phyloP scores from a whole-genome alignment of 2,888 invertebrate species.

The Gerris lacustris region DNA sequence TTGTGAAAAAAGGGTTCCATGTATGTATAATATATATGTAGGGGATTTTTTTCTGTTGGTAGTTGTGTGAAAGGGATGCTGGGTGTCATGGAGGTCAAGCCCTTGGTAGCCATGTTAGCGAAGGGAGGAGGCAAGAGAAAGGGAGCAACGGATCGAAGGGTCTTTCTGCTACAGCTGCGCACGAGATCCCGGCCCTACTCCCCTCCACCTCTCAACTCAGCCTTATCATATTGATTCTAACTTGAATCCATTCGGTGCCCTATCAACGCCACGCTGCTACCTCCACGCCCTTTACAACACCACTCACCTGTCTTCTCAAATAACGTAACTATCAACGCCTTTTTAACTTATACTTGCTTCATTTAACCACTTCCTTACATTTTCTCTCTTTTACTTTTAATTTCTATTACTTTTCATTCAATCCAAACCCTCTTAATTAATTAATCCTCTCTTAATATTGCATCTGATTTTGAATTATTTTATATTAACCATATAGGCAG shows the following conservation, averaged over 20 bases:
- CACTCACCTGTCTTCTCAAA: not conserved
- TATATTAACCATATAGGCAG: too few relatives aligned
- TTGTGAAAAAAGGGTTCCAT: too few relatives aligned
- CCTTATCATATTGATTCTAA: slow-evolving; percentile 3
- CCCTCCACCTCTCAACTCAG: not conserved
- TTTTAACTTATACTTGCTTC: not conserved
- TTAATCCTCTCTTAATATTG: too few relatives aligned
- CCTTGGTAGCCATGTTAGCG: not conserved
- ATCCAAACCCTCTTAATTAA: too few relatives aligned
- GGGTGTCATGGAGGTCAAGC: not conserved
- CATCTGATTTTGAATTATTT: too few relatives aligned
- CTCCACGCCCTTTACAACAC: not conserved
- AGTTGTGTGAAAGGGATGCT: not conserved
- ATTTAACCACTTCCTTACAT: not conserved
- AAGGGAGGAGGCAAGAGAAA: not conserved
- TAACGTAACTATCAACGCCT: slow-evolving; percentile 5
- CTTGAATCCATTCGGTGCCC: not conserved
- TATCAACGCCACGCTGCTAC: not conserved
- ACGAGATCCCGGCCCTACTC: not conserved
- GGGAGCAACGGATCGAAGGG: not conserved
- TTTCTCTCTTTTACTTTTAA: not conserved
- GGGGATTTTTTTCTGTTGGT: too few relatives aligned
- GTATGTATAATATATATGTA: too few relatives aligned
- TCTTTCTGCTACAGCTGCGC: not conserved
- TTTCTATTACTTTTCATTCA: too few relatives aligned